Evolutionary conservation across 2,113 vertebrate genomes (phyloP), one percentile per base, ranked within the genome.

Genomic region (Copsychus sechellarum): DNA sequence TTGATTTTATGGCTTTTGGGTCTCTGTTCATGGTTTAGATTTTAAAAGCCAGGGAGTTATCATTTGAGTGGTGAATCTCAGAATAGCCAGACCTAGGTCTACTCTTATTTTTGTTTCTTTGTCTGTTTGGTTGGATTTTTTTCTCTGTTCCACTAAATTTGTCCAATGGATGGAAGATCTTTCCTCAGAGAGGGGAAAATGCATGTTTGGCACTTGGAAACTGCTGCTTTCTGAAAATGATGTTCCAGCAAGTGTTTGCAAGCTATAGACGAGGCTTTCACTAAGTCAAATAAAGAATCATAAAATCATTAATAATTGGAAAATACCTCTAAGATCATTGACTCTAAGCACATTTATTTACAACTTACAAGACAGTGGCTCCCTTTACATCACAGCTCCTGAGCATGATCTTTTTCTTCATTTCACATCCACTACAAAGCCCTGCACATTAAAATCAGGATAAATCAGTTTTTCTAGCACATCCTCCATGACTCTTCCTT

Each of bases 101-200:
- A 8, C 6, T 34, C 24, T 51, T 29, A 22, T 48, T 33, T 73
- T 57, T 25, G 25, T 1, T 57, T 56, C 8, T 0, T 34, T 65
- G 2, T 1, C 25, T 64, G 31, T 0, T 40, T 77, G 21, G 1
- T 38, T 83, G 26, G 3, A 3, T 65, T 42, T 82, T 70, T 61
- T 51, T 56, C 7, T 80, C 17, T 58, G 5, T 36, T 83, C 20
- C 17, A 34, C 14, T 65, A 81, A 54, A 64, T 29, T 42, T 70
- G 22, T 24, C 16, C n/a, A 86, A 1, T 26, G 11, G n/a, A 70
- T 7, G 7, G 12, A 82, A 80, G 5, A 21, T 19, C 5, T 51
- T 80, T 60, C 22, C 31, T 53, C 36, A 50, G 7, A 66, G 22
- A 40, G 14, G 6, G 13, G 31, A 64, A 62, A 79, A 50, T 2